phyloP scores from a whole-genome alignment of 2,888 invertebrate genomes.

The Lottia scabra region DNA sequence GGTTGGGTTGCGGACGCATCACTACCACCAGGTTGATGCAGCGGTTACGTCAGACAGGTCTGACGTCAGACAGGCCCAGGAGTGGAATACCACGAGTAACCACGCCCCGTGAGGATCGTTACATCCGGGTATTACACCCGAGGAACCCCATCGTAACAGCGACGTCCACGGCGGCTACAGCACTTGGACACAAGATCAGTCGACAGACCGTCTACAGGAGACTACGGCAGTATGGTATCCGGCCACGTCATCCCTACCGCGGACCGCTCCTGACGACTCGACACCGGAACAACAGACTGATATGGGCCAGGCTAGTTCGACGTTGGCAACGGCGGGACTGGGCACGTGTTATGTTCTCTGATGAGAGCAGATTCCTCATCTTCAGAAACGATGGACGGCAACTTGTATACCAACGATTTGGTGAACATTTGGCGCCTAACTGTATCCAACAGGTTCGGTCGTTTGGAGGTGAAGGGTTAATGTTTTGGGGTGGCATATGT shows the following conservation, averaged over 20 bases:
- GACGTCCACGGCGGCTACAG: not conserved
- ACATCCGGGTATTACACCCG: not conserved
- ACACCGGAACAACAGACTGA: not conserved
- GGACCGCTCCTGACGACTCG: not conserved
- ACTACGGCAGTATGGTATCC: not conserved
- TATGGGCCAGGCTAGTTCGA: not conserved
- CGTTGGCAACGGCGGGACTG: not conserved
- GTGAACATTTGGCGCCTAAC: no score
- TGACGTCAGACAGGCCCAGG: not conserved
- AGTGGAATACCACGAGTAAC: not conserved
- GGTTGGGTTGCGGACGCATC: not conserved
- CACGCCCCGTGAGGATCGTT: not conserved
- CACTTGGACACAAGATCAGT: not conserved
- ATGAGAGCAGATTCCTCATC: not conserved
- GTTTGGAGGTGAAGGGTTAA: constrained; percentile 1
- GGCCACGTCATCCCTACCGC: not conserved
- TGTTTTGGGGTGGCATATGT: not conserved
- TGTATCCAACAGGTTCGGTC: not conserved
- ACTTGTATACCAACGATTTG: no score
- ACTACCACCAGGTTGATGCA: not conserved
- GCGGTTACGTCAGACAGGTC: not conserved
- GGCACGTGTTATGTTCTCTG: not conserved
- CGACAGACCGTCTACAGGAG: not conserved
- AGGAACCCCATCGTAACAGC: constrained; percentile 3
- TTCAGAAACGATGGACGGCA: no score